Conservation (phyloP, 1,140 invertebrate species). For the Musca vetustissima region DNA sequence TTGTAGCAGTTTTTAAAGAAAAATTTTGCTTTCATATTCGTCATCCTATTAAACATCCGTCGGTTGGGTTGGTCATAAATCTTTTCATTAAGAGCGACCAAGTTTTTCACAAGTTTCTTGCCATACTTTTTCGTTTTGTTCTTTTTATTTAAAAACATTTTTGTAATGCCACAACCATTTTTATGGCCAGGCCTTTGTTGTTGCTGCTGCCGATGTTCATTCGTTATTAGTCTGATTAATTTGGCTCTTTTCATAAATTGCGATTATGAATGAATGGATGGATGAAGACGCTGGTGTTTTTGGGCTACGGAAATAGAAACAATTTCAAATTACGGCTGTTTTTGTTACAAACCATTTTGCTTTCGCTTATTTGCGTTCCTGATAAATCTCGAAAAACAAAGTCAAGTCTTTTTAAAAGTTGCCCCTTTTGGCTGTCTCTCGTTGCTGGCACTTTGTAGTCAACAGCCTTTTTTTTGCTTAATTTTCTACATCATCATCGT, state of each 20-base stretch:
- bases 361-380: neutral
- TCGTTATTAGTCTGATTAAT: conserved; percentile 57
- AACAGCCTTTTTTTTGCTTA: too few species aligned
- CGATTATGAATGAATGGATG: conserved; percentile 42
- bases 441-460: neutral
- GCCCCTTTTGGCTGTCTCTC: conserved; percentile 18
- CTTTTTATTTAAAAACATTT: conserved; percentile 5
- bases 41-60: neutral
- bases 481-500: neutral
- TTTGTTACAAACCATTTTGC: neutral
- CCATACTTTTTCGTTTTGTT: neutral
- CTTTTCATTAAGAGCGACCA: conserved; percentile 51
- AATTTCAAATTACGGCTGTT: neutral
- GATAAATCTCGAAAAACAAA: neutral
- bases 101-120: conserved; percentile 49
- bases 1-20: neutral
- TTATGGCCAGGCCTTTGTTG: conserved; percentile 23
- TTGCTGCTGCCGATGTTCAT: conserved; percentile 36
- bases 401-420: conserved; percentile 16
- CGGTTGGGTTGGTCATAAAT: conserved; percentile 53
- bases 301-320: neutral
- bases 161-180: conserved; percentile 19
- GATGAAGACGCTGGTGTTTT: too few species aligned
- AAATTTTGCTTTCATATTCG: neutral
- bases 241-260: conserved; percentile 57